phyloP scores from a whole-genome alignment of 2,113 vertebrate genomes.

The Marmota flaviventris region DNA sequence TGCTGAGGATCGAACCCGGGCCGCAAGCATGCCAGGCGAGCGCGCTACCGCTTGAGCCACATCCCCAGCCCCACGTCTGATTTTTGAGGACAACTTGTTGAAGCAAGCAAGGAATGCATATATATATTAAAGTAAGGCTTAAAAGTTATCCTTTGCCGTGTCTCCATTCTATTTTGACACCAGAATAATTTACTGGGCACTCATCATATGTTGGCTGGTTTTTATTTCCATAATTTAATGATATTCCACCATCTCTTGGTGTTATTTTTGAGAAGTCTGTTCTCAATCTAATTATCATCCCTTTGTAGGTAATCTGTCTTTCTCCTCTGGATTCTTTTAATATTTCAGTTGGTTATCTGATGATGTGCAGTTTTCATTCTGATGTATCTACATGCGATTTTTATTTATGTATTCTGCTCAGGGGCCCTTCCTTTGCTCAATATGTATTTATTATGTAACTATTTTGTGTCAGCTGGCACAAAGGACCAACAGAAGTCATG shows the following conservation, averaged over 20 bases:
- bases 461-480: not conserved
- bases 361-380: not conserved
- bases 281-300: not conserved
- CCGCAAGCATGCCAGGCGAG: too few relatives aligned
- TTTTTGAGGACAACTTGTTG: not conserved
- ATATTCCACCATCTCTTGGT: not conserved
- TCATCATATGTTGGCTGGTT: not conserved
- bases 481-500: not conserved
- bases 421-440: not conserved
- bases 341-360: not conserved
- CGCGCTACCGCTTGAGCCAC: too few relatives aligned
- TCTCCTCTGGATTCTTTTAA: not conserved
- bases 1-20: too few relatives aligned
- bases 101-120: not conserved
- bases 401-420: conserved; percentile 9
- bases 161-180: conserved; percentile 6
- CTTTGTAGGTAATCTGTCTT: not conserved
- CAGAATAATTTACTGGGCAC: not conserved
- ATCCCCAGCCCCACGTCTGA: not conserved
- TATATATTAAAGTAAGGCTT: not conserved
- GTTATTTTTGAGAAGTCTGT: conserved; percentile 1
- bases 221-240: not conserved
- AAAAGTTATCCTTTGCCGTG: not conserved
- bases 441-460: not conserved
- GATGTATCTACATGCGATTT: not conserved